These are phyloP conservation scores for Timandra comae DNA, from an alignment of 2,888 invertebrate species.

Conservation along the genomic window DNA sequence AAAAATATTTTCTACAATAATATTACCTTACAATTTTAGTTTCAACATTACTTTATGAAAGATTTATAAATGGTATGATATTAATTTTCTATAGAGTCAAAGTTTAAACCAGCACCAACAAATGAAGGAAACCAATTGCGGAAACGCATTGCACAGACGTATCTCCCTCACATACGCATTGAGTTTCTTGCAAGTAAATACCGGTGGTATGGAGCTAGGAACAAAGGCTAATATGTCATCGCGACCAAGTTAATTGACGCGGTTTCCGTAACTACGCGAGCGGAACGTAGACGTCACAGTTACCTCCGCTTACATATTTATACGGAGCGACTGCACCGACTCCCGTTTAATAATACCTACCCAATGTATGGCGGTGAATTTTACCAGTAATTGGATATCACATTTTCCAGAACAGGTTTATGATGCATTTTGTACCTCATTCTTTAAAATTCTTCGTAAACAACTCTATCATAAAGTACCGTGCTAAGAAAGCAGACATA, in stretches of 20 bases:
- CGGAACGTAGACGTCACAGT: conserved; percentile 68
- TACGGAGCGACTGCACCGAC: conserved; percentile 39
- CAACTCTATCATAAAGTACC: too few relatives aligned
- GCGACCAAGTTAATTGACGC: conserved; percentile 73
- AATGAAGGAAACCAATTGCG: conserved; percentile 15
- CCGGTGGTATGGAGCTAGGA: conserved; percentile 39
- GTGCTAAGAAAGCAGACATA: too few relatives aligned
- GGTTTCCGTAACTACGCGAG: conserved; percentile 68
- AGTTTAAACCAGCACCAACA: conserved; percentile 11
- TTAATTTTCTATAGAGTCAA: conserved; percentile 2
- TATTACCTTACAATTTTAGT: too few relatives aligned
- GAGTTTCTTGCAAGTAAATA: conserved; percentile 53
- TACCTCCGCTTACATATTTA: conserved; percentile 71
- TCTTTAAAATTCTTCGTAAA: too few relatives aligned
- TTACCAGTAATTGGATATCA: conserved; percentile 24
- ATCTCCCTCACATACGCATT: conserved; percentile 22
- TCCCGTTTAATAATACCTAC: conserved; percentile 20
- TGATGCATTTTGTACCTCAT: too few relatives aligned
- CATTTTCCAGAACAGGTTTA: conserved; percentile 13
- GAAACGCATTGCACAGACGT: conserved; percentile 21
- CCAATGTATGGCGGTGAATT: conserved; percentile 20
- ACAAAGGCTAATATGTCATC: conserved; percentile 76
- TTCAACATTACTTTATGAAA: too few relatives aligned
- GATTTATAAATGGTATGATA: not conserved
- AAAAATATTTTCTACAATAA: too few relatives aligned